Percentiles rank a stretch among this genome's conserved stretches.
phyloP scores from a whole-genome alignment of 2,797 vertebrate species.

The Mus spretus region DNA sequence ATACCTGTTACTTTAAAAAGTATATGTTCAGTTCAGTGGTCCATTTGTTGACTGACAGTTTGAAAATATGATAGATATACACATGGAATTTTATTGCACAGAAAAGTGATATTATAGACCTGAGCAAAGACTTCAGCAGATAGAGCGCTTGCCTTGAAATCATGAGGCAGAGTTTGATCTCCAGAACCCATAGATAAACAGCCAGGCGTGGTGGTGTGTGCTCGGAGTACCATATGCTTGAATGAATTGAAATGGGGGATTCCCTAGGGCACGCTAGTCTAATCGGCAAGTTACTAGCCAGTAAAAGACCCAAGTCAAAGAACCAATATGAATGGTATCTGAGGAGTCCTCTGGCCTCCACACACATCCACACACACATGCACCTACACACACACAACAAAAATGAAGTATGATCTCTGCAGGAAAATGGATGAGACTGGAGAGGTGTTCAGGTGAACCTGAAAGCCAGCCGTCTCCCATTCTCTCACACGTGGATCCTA shows the following conservation, averaged over 20 bases:
- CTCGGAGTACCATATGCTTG: not conserved
- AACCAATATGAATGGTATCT: not conserved
- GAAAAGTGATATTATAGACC: not conserved
- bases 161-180: not conserved
- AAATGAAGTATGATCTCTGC: not conserved
- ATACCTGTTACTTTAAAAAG: not conserved
- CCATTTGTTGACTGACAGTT: not conserved
- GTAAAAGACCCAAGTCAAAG: not conserved
- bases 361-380: not conserved
- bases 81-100: not conserved
- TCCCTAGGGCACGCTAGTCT: not conserved
- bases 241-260: not conserved
- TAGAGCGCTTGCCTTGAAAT: not conserved
- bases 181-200: not conserved
- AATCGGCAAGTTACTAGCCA: not conserved
- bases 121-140: not conserved
- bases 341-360: not conserved
- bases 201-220: not conserved
- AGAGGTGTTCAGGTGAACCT: not conserved
- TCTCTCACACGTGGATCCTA: not conserved
- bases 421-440: not conserved
- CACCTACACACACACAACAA: not conserved
- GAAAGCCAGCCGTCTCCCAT: not conserved
- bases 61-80: not conserved
- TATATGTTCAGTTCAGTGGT: not conserved